Evolutionary conservation across 2,113 vertebrate species (phyloP), one percentile per base, ranked within the genome.

Genomic region (Crypturellus undulatus): DNA sequence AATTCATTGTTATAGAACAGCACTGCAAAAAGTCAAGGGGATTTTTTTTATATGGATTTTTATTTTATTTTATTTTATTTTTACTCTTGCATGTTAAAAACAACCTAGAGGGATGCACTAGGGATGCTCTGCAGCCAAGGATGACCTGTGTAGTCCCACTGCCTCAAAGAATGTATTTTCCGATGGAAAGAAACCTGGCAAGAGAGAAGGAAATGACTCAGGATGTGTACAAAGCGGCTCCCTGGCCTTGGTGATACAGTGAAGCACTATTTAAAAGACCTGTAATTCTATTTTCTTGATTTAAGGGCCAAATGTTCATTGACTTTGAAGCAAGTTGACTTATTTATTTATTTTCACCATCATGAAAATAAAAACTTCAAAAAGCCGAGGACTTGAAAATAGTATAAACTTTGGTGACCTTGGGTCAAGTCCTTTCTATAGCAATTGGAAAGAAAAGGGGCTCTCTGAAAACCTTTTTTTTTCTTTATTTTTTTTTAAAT

Each of bases 371-470:
- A 51, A 73, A 51, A 51, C 77, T 86, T 83, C 83, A 47, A 72
- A 77, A 43, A 21, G 1, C 0, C 14, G 3, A 64, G 58, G 30
- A 3, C 40, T 4, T 72, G 34, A 10, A 8, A 32, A 32, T 19
- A 7, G 5, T 59, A 13, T 12, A 30, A 85, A 83, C 8, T 4
- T 24, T 51, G 18, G 13, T 12, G 36, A 65, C 9, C 5, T 42
- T 30, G 32, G 89, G 17, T 16, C 19, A 65, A 86, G 65, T 0
- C 1, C 54, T 56, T 38, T 2, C 21, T n/a, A 45, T 3, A 13
- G 13, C 20, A 83, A 34, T 52, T 65, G 86, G 28, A 79, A 60
- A 38, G n/a, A 64, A 21, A 52, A 92, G 2, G 21, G 77, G 9
- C 8, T 56, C 25, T 43, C 52, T 38, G 18, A 36, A 10, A 52